These are phyloP conservation scores for Ischnura elegans DNA, from an alignment of 2,888 invertebrate species.

Conservation along the genomic window DNA sequence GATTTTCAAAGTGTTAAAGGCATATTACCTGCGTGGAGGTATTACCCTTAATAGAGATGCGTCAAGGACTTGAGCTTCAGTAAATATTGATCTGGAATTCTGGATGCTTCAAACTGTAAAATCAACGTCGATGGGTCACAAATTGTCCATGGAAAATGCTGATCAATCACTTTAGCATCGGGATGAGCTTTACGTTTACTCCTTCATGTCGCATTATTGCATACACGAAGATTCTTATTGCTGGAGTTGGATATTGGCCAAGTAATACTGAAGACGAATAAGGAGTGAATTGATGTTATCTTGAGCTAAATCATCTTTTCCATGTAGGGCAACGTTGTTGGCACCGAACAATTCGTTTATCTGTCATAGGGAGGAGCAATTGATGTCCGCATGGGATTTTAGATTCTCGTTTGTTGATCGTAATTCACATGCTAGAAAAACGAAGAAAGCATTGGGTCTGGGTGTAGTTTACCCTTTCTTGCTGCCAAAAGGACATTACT, in stretches of 20 bases:
- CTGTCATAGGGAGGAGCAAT: not conserved
- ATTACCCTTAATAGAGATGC: not conserved
- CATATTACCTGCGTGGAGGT: not conserved
- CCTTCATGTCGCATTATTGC: not conserved
- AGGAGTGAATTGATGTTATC: not conserved
- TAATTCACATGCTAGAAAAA: not conserved
- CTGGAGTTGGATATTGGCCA: conserved; percentile 1
- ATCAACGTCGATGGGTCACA: too few species aligned
- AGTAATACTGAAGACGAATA: not conserved
- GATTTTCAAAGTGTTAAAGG: not conserved
- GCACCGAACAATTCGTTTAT: not conserved
- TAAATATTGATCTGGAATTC: not conserved
- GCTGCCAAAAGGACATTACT: not conserved
- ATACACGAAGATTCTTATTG: not conserved
- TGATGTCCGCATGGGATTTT: not conserved
- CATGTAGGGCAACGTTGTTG: not conserved
- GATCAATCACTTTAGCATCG: not conserved
- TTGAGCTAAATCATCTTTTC: not conserved
- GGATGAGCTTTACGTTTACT: not conserved
- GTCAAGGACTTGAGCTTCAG: not conserved
- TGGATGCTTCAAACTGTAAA: not conserved
- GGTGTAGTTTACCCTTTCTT: not conserved
- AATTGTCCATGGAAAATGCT: not conserved
- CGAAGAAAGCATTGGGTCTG: not conserved
- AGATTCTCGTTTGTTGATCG: not conserved